phyloP scores from a whole-genome alignment of 2,113 vertebrate genomes.

The Corythornis vintsioides region DNA sequence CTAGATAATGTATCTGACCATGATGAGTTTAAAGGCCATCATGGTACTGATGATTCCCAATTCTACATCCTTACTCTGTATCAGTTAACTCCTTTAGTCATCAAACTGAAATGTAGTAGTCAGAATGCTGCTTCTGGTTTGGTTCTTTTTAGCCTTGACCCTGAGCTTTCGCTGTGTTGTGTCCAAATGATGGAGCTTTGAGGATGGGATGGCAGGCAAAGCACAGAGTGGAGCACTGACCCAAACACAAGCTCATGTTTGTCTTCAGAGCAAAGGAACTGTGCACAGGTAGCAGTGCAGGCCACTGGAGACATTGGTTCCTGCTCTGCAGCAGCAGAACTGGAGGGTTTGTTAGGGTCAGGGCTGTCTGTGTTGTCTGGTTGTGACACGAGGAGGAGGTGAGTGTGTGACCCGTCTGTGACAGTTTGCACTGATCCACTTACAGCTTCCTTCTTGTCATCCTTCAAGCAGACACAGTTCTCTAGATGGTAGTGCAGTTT shows the following conservation, averaged over 20 bases:
- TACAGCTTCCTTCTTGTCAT: neutral
- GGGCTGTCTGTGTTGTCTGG: accelerated
- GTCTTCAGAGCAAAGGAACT: neutral
- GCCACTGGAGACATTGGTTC: neutral
- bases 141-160: neutral
- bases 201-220: neutral
- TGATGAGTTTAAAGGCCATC: neutral
- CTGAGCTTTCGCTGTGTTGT: accelerated
- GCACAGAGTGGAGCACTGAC: neutral
- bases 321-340: neutral
- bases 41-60: accelerated
- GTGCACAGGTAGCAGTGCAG: neutral
- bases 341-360: neutral
- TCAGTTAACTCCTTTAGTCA: neutral
- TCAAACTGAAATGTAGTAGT: neutral
- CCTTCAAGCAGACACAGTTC: neutral
- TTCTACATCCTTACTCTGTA: neutral
- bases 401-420: neutral
- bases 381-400: neutral
- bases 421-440: neutral
- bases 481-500: neutral
- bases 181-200: neutral
- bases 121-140: neutral
- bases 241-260: neutral
- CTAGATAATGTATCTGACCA: neutral